These are phyloP conservation scores for Sarcophaga subvicina DNA, from an alignment of 2,888 invertebrate genomes.

Conservation along the genomic window DNA sequence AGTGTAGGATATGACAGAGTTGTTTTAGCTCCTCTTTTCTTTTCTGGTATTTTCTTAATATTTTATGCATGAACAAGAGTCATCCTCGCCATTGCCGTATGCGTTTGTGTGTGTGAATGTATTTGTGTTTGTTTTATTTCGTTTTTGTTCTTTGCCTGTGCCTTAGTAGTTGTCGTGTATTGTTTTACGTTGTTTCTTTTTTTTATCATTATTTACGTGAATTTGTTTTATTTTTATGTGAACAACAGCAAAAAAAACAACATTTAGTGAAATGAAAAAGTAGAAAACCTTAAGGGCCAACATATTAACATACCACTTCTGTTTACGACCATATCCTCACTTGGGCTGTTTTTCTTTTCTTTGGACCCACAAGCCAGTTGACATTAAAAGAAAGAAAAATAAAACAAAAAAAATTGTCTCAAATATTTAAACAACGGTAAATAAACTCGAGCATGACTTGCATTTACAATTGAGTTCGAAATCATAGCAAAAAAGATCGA, in stretches of 20 bases:
- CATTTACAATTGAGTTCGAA: neutral
- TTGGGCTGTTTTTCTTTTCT: neutral
- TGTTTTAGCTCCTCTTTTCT: too few species aligned
- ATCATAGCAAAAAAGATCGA: neutral
- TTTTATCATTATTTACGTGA: slow-evolving; percentile 10
- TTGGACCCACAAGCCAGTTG: neutral
- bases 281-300: neutral
- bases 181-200: neutral
- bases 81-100: too few species aligned
- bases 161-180: neutral
- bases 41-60: too few species aligned
- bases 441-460: slow-evolving; percentile 2
- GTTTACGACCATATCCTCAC: neutral
- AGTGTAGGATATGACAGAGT: too few species aligned
- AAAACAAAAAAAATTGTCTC: neutral
- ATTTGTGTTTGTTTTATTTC: neutral
- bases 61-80: too few species aligned
- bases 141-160: neutral
- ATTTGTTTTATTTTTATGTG: neutral
- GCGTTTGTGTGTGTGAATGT: too few species aligned
- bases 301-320: slow-evolving; percentile 7
- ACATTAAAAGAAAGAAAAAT: neutral
- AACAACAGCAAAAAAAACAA: neutral
- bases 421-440: slow-evolving; percentile 3
- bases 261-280: neutral